Conservation (phyloP, 2,797 vertebrate genomes). For the Ctenosaura bakeri region DNA sequence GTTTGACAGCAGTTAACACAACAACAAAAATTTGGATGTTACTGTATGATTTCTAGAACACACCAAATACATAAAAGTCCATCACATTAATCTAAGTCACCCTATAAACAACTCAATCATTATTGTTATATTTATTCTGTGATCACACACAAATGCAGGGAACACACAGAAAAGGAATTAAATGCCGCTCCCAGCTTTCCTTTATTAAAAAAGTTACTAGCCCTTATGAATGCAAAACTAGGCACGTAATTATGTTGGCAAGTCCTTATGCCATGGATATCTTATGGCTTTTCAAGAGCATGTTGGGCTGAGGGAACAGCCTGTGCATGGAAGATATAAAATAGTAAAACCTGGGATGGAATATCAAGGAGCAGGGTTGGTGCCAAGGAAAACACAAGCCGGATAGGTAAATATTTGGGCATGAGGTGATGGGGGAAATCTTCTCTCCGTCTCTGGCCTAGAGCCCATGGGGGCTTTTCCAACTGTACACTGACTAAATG, state of each 20-base stretch:
- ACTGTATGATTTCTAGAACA: background rate
- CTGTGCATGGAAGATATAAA: slow-evolving; percentile 22
- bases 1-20: background rate
- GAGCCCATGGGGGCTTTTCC: slow-evolving; percentile 34
- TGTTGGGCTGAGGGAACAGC: background rate
- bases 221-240: slow-evolving; percentile 14
- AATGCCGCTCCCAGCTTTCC: background rate
- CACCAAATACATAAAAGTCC: background rate
- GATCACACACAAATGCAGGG: background rate
- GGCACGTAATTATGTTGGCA: background rate
- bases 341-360: slow-evolving; percentile 40
- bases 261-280: background rate
- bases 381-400: slow-evolving; percentile 47
- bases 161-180: background rate
- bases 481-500: slow-evolving; percentile 14
- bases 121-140: background rate
- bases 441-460: slow-evolving; percentile 37
- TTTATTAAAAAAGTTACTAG: background rate
- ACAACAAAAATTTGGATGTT: background rate
- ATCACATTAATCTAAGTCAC: background rate
- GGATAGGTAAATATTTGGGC: slow-evolving; percentile 57
- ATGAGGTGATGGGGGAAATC: slow-evolving; percentile 64
- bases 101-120: background rate
- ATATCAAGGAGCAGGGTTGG: slow-evolving; percentile 11
- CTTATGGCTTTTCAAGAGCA: slow-evolving; percentile 9